These are phyloP conservation scores for Acomys russatus DNA, from an alignment of 2,797 vertebrate genomes.

Conservation along the genomic window DNA sequence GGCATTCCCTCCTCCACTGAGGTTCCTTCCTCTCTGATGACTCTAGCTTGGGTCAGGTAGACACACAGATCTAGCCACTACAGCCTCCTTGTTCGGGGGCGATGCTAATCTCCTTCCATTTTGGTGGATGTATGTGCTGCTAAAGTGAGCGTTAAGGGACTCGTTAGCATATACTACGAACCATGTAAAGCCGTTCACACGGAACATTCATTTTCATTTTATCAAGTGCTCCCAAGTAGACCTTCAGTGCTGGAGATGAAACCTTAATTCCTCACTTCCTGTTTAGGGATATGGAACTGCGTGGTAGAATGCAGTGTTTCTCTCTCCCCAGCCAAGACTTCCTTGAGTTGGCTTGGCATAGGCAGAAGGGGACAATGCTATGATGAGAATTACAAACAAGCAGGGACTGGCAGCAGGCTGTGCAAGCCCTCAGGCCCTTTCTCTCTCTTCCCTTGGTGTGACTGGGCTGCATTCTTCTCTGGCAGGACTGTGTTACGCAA, in stretches of 20 bases:
- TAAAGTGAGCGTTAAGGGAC: not conserved
- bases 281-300: not conserved
- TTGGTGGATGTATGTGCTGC: no score
- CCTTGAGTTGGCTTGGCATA: fast-evolving
- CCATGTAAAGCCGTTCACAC: not conserved
- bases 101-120: not conserved
- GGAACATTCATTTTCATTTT: conserved; percentile 18
- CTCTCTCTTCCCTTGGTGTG: not conserved
- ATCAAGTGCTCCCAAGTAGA: not conserved
- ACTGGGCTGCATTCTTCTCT: not conserved
- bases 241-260: not conserved
- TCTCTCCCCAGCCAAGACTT: not conserved
- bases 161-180: not conserved
- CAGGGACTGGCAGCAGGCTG: not conserved
- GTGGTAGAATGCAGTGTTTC: not conserved
- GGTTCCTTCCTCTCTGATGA: no score
- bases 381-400: conserved; percentile 7
- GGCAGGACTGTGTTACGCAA: not conserved
- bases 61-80: no score
- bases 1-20: no score
- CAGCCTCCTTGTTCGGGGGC: not conserved
- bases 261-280: not conserved
- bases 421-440: not conserved
- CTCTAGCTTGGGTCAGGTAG: no score
- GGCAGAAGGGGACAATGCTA: not conserved